Conservation (phyloP, 2,113 vertebrate genomes). For the Corvus hawaiiensis region DNA sequence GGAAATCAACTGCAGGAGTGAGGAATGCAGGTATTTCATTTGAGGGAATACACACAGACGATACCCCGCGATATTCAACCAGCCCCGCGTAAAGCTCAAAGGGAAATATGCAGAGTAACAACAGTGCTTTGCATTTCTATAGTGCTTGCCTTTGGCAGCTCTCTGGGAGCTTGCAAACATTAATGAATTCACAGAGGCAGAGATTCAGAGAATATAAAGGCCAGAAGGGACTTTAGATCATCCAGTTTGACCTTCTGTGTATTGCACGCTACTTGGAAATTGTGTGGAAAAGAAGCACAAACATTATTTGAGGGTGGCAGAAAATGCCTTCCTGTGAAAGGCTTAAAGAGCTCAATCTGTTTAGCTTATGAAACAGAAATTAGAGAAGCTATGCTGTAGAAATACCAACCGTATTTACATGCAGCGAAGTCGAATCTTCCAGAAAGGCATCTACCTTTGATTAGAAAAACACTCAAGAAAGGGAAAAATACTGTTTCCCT, state of each 20-base stretch:
- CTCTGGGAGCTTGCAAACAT: conserved; percentile 50
- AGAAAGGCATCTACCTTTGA: not conserved
- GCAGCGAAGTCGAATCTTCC: not conserved
- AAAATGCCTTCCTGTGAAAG: conserved; percentile 16
- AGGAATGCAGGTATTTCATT: conserved; percentile 15
- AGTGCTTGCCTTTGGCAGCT: conserved; percentile 50
- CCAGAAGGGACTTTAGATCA: conserved; percentile 65
- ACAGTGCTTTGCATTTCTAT: conserved; percentile 54
- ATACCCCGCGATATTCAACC: not conserved
- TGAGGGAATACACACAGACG: not conserved
- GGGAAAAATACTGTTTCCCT: not conserved
- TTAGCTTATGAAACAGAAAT: conserved; percentile 7
- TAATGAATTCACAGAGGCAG: conserved; percentile 62
- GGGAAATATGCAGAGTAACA: conserved; percentile 38
- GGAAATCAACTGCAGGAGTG: not conserved
- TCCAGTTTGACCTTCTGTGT: conserved; percentile 42
- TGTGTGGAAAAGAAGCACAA: conserved; percentile 25
- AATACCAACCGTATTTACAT: not conserved
- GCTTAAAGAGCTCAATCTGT: conserved; percentile 32
- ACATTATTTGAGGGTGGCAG: conserved; percentile 46
- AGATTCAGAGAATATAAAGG: conserved; percentile 50
- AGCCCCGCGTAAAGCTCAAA: conserved; percentile 15
- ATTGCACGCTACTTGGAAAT: conserved; percentile 6
- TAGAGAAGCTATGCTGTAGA: not conserved
- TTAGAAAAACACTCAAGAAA: not conserved